Conservation (phyloP, 2,113 vertebrate genomes). For the Todiramphus chloris region DNA sequence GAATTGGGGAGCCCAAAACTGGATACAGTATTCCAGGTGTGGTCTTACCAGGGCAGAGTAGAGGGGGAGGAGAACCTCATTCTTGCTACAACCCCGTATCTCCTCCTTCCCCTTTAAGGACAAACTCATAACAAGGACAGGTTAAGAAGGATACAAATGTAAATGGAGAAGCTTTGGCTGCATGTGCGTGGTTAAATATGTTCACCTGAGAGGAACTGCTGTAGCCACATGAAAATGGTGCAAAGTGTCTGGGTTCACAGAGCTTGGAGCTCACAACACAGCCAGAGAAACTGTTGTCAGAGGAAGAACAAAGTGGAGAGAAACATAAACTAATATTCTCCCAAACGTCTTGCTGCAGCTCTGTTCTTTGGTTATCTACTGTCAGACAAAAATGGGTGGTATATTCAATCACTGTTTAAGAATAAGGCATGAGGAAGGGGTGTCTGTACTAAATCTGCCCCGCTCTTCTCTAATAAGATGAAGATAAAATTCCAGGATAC, state of each 20-base stretch:
- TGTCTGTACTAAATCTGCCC: neutral
- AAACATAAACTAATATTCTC: neutral
- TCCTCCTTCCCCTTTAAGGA: neutral
- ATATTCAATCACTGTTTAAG: neutral
- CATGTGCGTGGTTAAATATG: neutral
- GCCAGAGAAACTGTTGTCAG: neutral
- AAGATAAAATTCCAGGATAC: neutral
- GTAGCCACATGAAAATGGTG: neutral
- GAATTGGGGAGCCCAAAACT: no score
- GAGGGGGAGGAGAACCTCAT: no score
- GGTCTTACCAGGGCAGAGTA: no score
- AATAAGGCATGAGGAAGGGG: neutral
- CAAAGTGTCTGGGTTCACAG: neutral
- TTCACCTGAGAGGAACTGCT: no score
- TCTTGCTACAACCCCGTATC: neutral
- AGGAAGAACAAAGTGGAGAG: neutral
- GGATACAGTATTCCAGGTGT: no score
- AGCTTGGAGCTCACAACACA: neutral
- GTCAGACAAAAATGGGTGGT: neutral
- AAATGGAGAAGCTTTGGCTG: neutral
- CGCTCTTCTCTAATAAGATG: neutral
- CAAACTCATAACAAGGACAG: neutral
- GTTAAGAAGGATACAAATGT: neutral
- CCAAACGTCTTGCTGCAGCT: neutral
- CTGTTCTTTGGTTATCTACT: neutral